phyloP scores from a whole-genome alignment of 2,888 invertebrate species.

The Micoletzkya japonica region DNA sequence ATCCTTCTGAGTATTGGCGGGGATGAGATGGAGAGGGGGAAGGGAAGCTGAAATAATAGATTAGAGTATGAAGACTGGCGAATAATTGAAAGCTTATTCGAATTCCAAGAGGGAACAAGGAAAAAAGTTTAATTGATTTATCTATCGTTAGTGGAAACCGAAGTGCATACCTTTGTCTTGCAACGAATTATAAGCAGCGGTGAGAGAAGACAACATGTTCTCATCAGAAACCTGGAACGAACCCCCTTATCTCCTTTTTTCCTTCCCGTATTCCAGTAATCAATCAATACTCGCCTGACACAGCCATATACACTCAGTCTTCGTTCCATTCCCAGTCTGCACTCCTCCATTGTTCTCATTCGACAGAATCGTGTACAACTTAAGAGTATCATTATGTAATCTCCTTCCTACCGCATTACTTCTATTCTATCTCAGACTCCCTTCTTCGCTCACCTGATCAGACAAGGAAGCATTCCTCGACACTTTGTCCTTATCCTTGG shows the following conservation, averaged over 20 bases:
- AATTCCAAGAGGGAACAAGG: not conserved
- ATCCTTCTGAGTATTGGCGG: conserved; percentile 12
- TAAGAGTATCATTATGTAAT: not conserved
- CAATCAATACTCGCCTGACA: conserved; percentile 12
- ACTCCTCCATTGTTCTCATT: not conserved
- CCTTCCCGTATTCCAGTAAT: not conserved
- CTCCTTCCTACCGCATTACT: not conserved
- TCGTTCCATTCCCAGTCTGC: not conserved
- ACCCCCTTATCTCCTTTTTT: no score
- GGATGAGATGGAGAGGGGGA: conserved; percentile 16
- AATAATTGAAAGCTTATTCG: no score
- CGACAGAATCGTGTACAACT: conserved; percentile 23
- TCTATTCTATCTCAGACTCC: not conserved
- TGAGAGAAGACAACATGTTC: conserved; percentile 1
- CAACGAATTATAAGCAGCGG: conserved; percentile 6
- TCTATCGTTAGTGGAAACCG: not conserved
- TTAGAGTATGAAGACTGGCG: no score
- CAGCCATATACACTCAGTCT: conserved; percentile 21
- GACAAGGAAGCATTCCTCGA: conserved; percentile 11
- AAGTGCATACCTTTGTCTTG: not conserved
- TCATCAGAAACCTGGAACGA: conserved; percentile 5
- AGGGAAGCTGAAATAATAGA: no score
- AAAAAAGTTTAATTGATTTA: not conserved
- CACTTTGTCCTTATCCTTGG: conserved; percentile 25
- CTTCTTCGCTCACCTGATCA: conserved; percentile 15